Percentiles rank a stretch among this genome's conserved stretches.
These are phyloP conservation scores for Callithrix jacchus DNA, from an alignment of 2,113 vertebrate species.

Conservation along the genomic window DNA sequence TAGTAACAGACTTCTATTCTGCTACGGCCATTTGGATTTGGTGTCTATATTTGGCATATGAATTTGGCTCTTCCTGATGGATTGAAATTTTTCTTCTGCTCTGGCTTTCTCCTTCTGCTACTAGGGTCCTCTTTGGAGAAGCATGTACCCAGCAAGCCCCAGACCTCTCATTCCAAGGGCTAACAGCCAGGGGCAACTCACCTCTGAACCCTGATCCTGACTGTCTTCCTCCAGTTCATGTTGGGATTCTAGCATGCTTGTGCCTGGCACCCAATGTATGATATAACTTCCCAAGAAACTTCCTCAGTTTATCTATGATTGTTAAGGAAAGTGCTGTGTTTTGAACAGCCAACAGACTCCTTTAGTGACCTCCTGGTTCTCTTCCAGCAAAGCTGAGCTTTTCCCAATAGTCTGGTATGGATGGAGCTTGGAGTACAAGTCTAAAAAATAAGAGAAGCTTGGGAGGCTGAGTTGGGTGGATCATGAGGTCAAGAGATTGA, in stretches of 20 bases:
- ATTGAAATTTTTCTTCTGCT: neutral
- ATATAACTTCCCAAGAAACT: neutral
- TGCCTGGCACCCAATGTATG: neutral
- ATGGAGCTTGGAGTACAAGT: neutral
- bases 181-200: neutral
- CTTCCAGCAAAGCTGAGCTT: neutral
- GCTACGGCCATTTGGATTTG: neutral
- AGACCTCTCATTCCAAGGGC: neutral
- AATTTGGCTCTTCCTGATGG: neutral
- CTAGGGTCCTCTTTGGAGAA: neutral
- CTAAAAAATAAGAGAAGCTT: neutral
- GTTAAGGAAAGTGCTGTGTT: neutral
- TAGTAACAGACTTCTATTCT: neutral
- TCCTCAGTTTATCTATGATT: neutral
- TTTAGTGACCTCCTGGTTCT: neutral
- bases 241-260: neutral
- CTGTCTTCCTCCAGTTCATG: neutral
- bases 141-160: neutral
- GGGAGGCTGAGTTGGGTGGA: too few species aligned
- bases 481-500: too few species aligned
- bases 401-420: neutral
- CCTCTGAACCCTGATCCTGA: neutral
- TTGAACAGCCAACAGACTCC: neutral
- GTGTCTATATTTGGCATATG: neutral
- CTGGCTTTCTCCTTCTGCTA: neutral